Conservation (phyloP, 2,888 invertebrate species). For the Rotaria sp. region DNA sequence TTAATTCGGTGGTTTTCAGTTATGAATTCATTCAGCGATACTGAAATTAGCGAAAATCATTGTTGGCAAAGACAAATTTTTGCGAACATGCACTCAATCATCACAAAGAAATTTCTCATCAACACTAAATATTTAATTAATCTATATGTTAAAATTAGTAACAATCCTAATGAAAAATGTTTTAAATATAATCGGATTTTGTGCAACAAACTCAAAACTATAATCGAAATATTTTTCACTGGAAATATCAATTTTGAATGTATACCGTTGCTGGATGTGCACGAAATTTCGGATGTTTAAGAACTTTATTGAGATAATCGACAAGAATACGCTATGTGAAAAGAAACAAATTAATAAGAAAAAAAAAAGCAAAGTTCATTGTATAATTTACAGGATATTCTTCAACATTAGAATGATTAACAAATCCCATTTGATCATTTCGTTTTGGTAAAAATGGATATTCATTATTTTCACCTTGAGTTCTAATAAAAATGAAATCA, state of each 20-base stretch:
- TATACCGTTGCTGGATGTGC: slow-evolving; percentile 29
- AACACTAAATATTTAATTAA: too few relatives aligned
- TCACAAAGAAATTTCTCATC: too few relatives aligned
- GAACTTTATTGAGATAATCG: slow-evolving; percentile 32
- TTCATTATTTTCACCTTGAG: not conserved
- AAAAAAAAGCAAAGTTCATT: not conserved
- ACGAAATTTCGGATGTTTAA: slow-evolving; percentile 33
- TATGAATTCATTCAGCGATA: too few relatives aligned
- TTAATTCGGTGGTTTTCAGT: too few relatives aligned
- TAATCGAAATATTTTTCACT: too few relatives aligned
- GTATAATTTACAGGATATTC: slow-evolving; percentile 27
- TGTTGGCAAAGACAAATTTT: too few relatives aligned
- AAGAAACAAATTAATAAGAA: not conserved
- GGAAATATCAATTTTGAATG: not conserved
- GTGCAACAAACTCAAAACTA: too few relatives aligned
- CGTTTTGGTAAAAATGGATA: slow-evolving; percentile 29
- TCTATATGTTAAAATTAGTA: too few relatives aligned
- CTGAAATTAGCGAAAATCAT: too few relatives aligned
- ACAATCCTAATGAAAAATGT: too few relatives aligned
- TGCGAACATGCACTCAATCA: too few relatives aligned
- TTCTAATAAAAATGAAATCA: not conserved
- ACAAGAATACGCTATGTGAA: not conserved
- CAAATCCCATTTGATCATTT: not conserved
- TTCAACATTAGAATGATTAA: slow-evolving; percentile 2
- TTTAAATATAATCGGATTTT: too few relatives aligned